Evolutionary conservation across 2,113 vertebrate species (phyloP).

Genomic region (Mustela nigripes): DNA sequence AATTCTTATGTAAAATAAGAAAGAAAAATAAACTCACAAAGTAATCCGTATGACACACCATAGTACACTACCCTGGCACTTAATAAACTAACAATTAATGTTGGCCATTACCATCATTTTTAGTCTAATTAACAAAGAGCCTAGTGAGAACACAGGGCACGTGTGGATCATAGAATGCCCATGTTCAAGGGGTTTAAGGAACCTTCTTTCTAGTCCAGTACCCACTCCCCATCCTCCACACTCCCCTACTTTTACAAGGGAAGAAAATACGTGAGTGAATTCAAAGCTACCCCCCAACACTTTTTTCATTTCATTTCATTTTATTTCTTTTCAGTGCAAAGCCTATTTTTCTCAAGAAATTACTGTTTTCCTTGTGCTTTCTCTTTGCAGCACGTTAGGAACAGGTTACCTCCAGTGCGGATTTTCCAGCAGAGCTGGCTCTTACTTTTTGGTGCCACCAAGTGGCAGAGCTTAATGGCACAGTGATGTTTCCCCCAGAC

Average conservation of each 20-base stretch:
- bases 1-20: not conserved
- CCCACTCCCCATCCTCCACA: not conserved
- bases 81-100: not conserved
- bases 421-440: not conserved
- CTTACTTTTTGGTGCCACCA: slow-evolving; percentile 87
- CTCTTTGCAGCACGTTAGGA: not conserved
- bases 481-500: not conserved
- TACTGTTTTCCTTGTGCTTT: not conserved
- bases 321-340: not conserved
- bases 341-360: not conserved
- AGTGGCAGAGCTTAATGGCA: slow-evolving; percentile 69
- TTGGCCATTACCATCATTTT: not conserved
- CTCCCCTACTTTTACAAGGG: not conserved
- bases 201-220: not conserved
- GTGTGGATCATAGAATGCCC: not conserved
- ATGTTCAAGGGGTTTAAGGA: not conserved
- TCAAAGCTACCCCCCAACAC: not conserved
- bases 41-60: not conserved
- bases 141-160: not conserved
- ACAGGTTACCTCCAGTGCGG: rapidly evolving
- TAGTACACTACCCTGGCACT: not conserved
- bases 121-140: not conserved
- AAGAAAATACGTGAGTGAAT: not conserved
- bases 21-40: not conserved
- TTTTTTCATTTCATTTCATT: too few species aligned